Evolutionary conservation across 2,888 invertebrate species (phyloP).

Genomic region (Catocala nupta): DNA sequence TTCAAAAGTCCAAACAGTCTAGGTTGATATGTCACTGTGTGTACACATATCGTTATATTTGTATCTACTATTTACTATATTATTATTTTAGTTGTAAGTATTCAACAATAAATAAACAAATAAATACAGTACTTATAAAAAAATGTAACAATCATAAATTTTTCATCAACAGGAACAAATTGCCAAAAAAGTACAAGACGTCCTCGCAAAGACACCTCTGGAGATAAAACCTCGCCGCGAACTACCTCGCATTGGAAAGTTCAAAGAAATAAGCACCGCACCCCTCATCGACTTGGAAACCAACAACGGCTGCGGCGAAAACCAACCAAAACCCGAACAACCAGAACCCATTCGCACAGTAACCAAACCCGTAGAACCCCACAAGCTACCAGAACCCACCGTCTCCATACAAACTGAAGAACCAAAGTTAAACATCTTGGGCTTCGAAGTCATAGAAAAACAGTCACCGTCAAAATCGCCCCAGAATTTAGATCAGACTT

Average conservation of each 20-base stretch:
- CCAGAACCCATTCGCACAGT: conserved; percentile 16
- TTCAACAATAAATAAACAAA: no score
- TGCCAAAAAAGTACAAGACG: conserved; percentile 90
- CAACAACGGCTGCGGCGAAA: conserved; percentile 23
- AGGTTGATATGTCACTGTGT: no score
- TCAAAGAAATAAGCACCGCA: conserved; percentile 60
- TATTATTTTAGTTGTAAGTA: no score
- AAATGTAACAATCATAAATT: neutral
- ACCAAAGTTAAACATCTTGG: conserved; percentile 70
- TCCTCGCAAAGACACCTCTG: conserved; percentile 92
- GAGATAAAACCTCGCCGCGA: conserved; percentile 80
- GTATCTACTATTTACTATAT: no score
- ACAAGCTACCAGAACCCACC: conserved; percentile 28
- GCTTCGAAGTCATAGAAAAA: conserved; percentile 70
- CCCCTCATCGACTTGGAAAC: conserved; percentile 70
- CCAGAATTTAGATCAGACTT: conserved; percentile 64
- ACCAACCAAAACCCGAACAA: conserved; percentile 26
- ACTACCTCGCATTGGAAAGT: conserved; percentile 69
- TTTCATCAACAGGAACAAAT: conserved; percentile 89
- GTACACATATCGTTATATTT: no score
- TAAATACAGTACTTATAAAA: no score
- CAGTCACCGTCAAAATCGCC: conserved; percentile 73
- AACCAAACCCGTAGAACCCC: conserved; percentile 12
- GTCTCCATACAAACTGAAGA: conserved; percentile 46
- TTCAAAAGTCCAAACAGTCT: no score